These are phyloP conservation scores for Cygnus atratus DNA, from an alignment of 2,113 vertebrate genomes.

Conservation along the genomic window DNA sequence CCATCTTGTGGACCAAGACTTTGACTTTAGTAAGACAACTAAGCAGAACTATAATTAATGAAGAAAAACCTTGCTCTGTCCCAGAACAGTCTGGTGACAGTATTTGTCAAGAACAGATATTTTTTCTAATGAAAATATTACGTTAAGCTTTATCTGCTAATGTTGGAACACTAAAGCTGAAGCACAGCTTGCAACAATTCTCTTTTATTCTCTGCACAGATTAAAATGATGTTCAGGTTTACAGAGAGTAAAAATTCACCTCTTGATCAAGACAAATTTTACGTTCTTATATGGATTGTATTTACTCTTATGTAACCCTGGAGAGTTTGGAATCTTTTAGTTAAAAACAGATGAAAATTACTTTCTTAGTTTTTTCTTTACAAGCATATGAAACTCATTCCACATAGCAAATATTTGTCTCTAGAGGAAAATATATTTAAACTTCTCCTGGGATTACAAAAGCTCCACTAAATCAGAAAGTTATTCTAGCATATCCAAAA, in stretches of 20 bases:
- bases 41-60: background rate
- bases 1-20: background rate
- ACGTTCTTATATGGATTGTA: background rate
- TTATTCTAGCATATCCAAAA: background rate
- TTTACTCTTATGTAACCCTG: background rate
- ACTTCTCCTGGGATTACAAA: background rate
- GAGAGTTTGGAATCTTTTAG: background rate
- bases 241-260: background rate
- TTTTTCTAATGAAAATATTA: background rate
- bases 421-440: background rate
- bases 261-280: background rate
- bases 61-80: background rate
- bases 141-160: background rate
- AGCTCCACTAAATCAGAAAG: background rate
- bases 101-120: background rate
- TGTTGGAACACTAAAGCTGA: background rate
- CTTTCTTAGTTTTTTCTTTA: background rate
- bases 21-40: background rate
- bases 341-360: background rate
- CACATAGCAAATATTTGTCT: background rate
- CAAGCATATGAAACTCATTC: background rate
- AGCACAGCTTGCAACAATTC: background rate
- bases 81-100: background rate
- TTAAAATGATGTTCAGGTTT: background rate
- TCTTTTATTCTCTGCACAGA: background rate